Base-by-base conservation (phyloP, 2,888 invertebrate genomes). In the Salticus scenicus region DNA sequence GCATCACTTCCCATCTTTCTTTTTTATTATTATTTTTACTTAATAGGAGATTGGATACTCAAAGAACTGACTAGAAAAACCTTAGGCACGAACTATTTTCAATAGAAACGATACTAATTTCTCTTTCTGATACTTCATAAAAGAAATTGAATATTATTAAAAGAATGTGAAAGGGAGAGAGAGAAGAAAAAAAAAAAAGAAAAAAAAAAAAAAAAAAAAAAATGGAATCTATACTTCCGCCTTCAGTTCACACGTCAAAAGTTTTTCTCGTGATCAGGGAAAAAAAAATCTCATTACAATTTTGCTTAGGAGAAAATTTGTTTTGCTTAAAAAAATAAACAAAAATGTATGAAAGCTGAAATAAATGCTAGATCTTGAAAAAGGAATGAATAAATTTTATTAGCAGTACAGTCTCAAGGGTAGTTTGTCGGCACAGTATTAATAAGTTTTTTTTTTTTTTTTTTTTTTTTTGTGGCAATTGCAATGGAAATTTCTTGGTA, bases 231-330 rank as follows among this genome's bases (percentile, higher is more conserved):
- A 24, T 57, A 57, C 57, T 24, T 57, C 57, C 57, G 57, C 57
- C 57, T 57, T 24, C 5, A 57, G 57, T 24, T 47, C 42, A 14
- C 42, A 57, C 24, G 57, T 57, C 57, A 57, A 57, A 57, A 57
- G 57, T 57, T 57, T 57, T 24, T 24, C 2, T 24, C 24, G 2
- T 5, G 24, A 17, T 17, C 4, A 1, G 12, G 17, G 2, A 47
- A 57, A 57, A 57, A 57, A 57, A 57, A 57, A 57, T 57, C 57
- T 57, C 57, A 57, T 57, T 57, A 57, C 20, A 57, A 57, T 57
- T 57, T 57, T 57, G 57, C 57, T 57, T 57, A 57, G 4, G 8
- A 20, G 5, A 20, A 57, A 24, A 57, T 57, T 24, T 57, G 57
- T 57, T 7, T 57, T 24, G 24, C 57, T 12, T 12, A 17, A 47